Base-by-base conservation (phyloP, 2,797 vertebrate genomes). In the Sternarchorhynchus goeldii region DNA sequence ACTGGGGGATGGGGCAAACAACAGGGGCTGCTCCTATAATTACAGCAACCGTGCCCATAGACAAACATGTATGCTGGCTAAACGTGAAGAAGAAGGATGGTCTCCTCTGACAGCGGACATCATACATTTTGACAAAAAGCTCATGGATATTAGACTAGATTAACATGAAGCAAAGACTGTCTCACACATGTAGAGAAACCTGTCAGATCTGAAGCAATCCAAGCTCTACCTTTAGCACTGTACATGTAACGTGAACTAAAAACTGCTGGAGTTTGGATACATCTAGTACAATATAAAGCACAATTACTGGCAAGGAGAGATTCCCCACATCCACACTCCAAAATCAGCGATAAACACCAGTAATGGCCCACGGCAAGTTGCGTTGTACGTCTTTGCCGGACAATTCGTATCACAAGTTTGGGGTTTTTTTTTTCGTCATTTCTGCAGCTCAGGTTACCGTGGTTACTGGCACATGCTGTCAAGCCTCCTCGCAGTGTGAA, bases 1-100 rank as follows among this genome's bases (percentile, higher is more conserved):
- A 82, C n/a, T 84, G 84, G 75, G 62, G 70, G 31, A 41, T 57
- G 73, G 39, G 53, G 70, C 55, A 57, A 45, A 55, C 63, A 73
- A 71, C 75, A 25, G 55, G 60, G 53, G 18, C 18, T 34, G 50
- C 55, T 25, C 25, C 25, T 25, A 25, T 25, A 25, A 25, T 25
- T 25, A 25, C 25, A 25, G 25, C 25, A 25, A 25, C 25, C 25
- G 25, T 25, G 25, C 1, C 25, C 25, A 25, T 25, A 56, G 1
- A 31, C 21, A 36, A 39, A 65, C 18, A 1, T 6, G 25, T 39
- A n/a, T 32, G 36, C 20, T 21, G 2, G 2, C 5, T 8, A 50
- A 50, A 53, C 29, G 16, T 2, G 3, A 17, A 68, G 17, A 69
- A 17, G 53, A 2, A 68, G 10, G 31, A 68, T 4, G 17, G 25